Base-by-base conservation (phyloP, 2,797 vertebrate genomes). In the Liparis tanakae region DNA sequence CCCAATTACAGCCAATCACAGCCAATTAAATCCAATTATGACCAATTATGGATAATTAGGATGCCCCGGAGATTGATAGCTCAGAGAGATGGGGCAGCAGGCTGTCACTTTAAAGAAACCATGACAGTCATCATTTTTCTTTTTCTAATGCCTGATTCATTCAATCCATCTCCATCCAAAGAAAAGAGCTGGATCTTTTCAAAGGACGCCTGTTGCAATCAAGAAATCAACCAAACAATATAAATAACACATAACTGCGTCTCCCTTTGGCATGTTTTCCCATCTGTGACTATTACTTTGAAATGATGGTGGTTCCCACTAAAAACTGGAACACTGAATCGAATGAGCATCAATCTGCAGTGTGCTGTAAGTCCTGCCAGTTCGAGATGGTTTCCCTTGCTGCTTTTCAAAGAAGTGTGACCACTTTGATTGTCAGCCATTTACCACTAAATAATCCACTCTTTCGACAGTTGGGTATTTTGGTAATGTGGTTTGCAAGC, bases 1-100 rank as follows among this genome's bases (percentile, higher is more conserved):
- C 34, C 72, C 88, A 94, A 94, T 94, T 94, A 93, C 82, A 87
- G 83, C 86, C 87, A 94, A 94, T 93, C 91, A 92, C 53, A 89
- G 86, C 59, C 88, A 92, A 91, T 92, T 90, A 89, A 86, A 89
- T 79, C 62, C 79, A 91, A 92, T 93, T 93, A 92, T 78, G 44
- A 72, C 65, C 89, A 93, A 92, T 94, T 92, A 92, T 79, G 78
- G 78, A 79, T 81, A 90, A 91, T 93, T 91, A 91, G 82, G 89
- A 88, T 87, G 89, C 86, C 84, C 82, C 9, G 8, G 89, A 92
- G 92, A 92, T 93, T 91, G 91, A 92, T 91, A 89, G 89, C 83
- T 81, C 43, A 1, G 77, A 74, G 83, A 88, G 90, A 90, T 82
- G 86, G 62, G 77, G 82, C 87, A 81, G 77, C 18, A 17, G 79